phyloP scores from a whole-genome alignment of 2,888 invertebrate species.

The Heliconius ethilla region DNA sequence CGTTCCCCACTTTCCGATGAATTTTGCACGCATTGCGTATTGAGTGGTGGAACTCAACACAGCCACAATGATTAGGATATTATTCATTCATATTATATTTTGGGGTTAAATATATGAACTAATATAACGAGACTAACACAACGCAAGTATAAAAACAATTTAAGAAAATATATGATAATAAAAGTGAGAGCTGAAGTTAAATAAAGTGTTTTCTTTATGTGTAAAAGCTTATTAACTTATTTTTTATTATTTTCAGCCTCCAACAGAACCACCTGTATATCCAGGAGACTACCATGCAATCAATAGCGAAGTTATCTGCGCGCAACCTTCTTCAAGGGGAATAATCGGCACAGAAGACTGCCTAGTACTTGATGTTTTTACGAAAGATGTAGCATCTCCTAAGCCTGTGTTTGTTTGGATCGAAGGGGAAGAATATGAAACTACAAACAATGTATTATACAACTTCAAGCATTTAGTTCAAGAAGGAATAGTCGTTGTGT shows the following conservation, averaged over 20 bases:
- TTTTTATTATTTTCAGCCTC: conserved; percentile 51
- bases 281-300: conserved; percentile 56
- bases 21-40: too few relatives aligned
- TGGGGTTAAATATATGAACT: background rate
- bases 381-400: conserved; percentile 56
- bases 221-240: background rate
- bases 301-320: conserved; percentile 58
- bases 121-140: background rate
- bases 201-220: background rate
- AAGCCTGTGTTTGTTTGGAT: conserved; percentile 73
- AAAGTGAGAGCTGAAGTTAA: background rate
- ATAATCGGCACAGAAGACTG: conserved; percentile 70
- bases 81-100: background rate
- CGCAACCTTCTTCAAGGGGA: conserved; percentile 64
- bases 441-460: conserved; percentile 51
- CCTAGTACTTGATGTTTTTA: conserved; percentile 64
- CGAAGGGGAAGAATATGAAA: conserved; percentile 64
- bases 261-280: conserved; percentile 51
- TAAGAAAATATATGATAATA: too few relatives aligned
- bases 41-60: too few relatives aligned
- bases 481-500: conserved; percentile 84
- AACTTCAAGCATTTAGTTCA: conserved; percentile 83
- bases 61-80: too few relatives aligned
- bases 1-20: too few relatives aligned
- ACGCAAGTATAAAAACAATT: background rate